Percentiles rank a stretch among this genome's conserved stretches.
Conservation (phyloP, 1,140 invertebrate genomes). For the Ectropis grisescens region DNA sequence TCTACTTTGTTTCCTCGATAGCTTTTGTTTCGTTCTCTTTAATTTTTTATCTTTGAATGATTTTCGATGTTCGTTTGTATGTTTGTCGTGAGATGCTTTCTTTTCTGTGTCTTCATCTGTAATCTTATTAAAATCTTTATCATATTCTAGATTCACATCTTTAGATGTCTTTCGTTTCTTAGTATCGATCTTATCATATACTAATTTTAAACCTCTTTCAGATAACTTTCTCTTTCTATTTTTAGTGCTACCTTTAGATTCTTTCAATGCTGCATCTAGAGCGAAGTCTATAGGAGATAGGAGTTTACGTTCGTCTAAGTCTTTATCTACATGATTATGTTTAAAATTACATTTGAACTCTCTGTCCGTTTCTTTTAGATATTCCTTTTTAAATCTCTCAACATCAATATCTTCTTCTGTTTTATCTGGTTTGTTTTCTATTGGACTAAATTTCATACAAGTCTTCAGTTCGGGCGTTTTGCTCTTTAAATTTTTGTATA, state of each 20-base stretch:
- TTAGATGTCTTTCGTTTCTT: no score
- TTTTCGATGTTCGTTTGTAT: no score
- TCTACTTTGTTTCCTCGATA: no score
- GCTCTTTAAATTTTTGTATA: constrained; percentile 2
- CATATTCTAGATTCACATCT: neutral
- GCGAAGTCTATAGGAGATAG: constrained; percentile 15
- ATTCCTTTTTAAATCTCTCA: constrained; percentile 42
- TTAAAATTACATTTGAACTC: constrained; percentile 13
- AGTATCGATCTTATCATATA: no score
- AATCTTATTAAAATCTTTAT: constrained; percentile 5
- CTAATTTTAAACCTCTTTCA: neutral
- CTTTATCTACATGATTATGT: constrained; percentile 10
- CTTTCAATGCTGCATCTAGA: constrained; percentile 6
- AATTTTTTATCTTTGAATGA: constrained; percentile 3
- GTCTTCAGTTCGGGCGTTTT: constrained; percentile 11
- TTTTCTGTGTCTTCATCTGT: constrained; percentile 2
- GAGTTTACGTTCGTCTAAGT: constrained; percentile 2
- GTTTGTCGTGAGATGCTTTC: constrained; percentile 6
- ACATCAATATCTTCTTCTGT: constrained; percentile 38
- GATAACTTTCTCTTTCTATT: constrained; percentile 10
- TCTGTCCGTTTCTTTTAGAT: constrained; percentile 33
- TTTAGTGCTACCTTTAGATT: constrained; percentile 7
- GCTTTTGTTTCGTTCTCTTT: neutral
- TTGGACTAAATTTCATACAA: constrained; percentile 31
- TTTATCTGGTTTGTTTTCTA: no score